Evolutionary conservation across 2,113 vertebrate species (phyloP).

Genomic region (Bubo blakistoni): DNA sequence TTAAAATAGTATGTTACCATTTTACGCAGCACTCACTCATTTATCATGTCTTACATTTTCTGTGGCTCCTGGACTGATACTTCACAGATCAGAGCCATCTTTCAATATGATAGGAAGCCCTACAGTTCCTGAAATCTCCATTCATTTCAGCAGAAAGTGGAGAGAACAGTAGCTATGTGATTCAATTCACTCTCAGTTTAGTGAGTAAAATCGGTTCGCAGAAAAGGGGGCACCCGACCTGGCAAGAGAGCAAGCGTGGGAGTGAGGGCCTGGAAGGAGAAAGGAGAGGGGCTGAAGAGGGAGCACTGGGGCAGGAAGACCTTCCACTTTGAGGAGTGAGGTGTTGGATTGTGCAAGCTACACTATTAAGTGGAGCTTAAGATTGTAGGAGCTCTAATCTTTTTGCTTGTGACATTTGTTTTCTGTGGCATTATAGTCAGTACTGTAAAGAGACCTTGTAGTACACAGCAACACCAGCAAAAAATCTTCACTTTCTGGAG

Average conservation of each 20-base stretch:
- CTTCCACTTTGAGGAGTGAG: not conserved
- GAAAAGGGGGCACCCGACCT: not conserved
- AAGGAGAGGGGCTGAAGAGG: not conserved
- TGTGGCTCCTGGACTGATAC: not conserved
- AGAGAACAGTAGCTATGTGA: not conserved
- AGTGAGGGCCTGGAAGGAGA: not conserved
- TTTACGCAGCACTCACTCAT: not conserved
- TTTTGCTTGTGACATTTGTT: not conserved
- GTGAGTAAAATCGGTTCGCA: not conserved
- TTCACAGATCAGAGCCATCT: not conserved
- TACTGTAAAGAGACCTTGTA: not conserved
- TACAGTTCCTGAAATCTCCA: not conserved
- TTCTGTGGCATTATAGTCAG: not conserved
- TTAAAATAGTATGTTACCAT: not conserved
- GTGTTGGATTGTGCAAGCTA: not conserved
- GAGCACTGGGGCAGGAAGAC: not conserved
- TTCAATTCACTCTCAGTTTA: not conserved
- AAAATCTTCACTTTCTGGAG: not conserved
- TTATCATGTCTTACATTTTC: not conserved
- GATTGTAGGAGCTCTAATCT: not conserved
- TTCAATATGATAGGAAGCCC: not conserved
- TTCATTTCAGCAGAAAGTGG: not conserved
- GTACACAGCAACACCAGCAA: not conserved
- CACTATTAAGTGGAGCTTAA: not conserved
- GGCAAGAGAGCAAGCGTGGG: not conserved